Percentiles rank a stretch among this genome's conserved stretches.
These are phyloP conservation scores for Lissocephala sabroskyi DNA, from an alignment of 2,888 invertebrate genomes.

Conservation along the genomic window DNA sequence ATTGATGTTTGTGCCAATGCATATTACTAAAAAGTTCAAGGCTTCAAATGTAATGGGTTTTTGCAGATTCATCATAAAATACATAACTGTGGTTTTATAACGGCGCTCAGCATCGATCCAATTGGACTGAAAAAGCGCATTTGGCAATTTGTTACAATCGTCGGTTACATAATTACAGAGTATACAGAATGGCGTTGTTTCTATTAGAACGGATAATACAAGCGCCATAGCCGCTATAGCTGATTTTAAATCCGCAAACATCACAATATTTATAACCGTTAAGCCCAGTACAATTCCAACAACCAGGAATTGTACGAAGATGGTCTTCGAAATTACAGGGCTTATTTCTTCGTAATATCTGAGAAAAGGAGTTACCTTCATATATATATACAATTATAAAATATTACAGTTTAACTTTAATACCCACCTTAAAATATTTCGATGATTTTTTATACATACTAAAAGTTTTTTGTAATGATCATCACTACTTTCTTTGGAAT, in stretches of 20 bases:
- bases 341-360: constrained; percentile 45
- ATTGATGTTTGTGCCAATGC: constrained; percentile 51
- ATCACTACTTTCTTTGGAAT: constrained; percentile 22
- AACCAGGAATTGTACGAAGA: constrained; percentile 56
- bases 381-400: too few species aligned
- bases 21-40: constrained; percentile 48
- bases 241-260: constrained; percentile 40
- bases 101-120: constrained; percentile 45
- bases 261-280: constrained; percentile 45
- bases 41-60: constrained; percentile 49
- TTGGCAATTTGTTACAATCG: constrained; percentile 39
- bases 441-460: constrained; percentile 50
- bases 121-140: constrained; percentile 54
- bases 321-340: constrained; percentile 52
- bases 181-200: constrained; percentile 56
- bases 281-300: constrained; percentile 48
- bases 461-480: constrained; percentile 39
- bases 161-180: constrained; percentile 45
- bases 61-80: constrained; percentile 51
- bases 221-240: constrained; percentile 39
- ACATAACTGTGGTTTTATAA: constrained; percentile 36
- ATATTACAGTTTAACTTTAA: too few species aligned
- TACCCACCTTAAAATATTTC: constrained; percentile 43
- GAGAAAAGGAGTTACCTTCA: not conserved
- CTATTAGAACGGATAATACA: constrained; percentile 39